Percentiles rank a stretch among this genome's conserved stretches.
Evolutionary conservation across 2,888 invertebrate species (phyloP).

Genomic region (Cosmorhoe ocellata): DNA sequence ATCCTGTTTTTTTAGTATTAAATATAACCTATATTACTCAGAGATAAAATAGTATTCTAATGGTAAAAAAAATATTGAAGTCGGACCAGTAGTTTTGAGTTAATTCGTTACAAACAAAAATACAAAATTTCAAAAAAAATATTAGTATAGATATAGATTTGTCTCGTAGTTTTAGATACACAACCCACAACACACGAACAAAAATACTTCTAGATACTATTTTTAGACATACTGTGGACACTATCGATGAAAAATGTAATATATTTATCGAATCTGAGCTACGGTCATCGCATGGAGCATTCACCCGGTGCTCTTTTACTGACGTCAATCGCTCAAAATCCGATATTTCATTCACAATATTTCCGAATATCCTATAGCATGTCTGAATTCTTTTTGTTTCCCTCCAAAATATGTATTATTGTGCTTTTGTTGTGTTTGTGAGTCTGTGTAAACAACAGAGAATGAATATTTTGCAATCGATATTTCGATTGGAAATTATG

Average conservation of each 20-base stretch:
- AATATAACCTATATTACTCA: too few relatives aligned
- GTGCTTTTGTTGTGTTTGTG: conserved; percentile 13
- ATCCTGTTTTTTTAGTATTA: too few relatives aligned
- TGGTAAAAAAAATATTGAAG: too few relatives aligned
- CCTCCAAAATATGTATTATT: conserved; percentile 2
- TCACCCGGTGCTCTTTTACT: conserved; percentile 1
- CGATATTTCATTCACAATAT: conserved; percentile 5
- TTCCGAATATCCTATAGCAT: neutral
- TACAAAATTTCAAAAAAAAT: too few relatives aligned
- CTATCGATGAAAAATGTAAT: neutral
- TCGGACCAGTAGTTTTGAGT: too few relatives aligned
- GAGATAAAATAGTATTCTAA: too few relatives aligned
- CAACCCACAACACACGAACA: too few relatives aligned
- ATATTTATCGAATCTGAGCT: neutral
- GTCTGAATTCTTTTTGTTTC: conserved; percentile 5
- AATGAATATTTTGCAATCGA: conserved; percentile 13
- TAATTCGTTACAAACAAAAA: too few relatives aligned
- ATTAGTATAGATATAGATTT: too few relatives aligned
- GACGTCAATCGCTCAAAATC: conserved; percentile 5
- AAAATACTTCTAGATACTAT: neutral
- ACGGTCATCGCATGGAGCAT: conserved; percentile 1
- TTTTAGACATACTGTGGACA: neutral
- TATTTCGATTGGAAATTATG: neutral
- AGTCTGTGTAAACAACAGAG: conserved; percentile 9
- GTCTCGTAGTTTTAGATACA: too few relatives aligned